Evolutionary conservation across 2,888 invertebrate genomes (phyloP).

Genomic region (Girardia tigrina): DNA sequence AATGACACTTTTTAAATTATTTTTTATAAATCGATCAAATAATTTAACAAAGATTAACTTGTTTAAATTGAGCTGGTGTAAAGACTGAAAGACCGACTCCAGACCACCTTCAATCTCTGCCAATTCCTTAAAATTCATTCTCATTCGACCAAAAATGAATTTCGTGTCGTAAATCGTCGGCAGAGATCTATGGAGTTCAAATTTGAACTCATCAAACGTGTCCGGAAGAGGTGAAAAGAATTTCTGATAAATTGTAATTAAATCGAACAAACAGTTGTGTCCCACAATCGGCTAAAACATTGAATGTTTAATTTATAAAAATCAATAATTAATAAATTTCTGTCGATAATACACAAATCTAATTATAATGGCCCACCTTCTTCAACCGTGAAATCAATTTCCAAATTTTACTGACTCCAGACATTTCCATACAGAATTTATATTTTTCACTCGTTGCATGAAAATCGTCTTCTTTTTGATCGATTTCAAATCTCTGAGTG

Average conservation of each 20-base stretch:
- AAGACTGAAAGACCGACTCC: not conserved
- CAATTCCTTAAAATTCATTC: constrained; percentile 16
- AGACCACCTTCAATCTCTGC: not conserved
- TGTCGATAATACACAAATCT: too few species aligned
- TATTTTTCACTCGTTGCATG: constrained; percentile 1
- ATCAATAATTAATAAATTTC: too few species aligned
- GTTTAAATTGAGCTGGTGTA: not conserved
- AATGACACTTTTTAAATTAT: too few species aligned
- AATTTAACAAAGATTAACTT: not conserved
- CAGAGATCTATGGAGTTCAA: not conserved
- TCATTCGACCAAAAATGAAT: constrained; percentile 21
- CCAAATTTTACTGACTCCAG: not conserved
- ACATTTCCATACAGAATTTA: not conserved
- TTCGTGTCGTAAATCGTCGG: constrained; percentile 34
- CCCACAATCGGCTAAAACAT: constrained; percentile 31
- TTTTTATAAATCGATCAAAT: too few species aligned
- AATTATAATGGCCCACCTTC: too few species aligned
- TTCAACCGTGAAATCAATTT: constrained; percentile 13
- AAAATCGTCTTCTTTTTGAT: constrained; percentile 3
- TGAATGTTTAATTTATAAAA: too few species aligned
- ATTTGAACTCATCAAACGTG: constrained; percentile 19
- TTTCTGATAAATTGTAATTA: constrained; percentile 30
- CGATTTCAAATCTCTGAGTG: not conserved
- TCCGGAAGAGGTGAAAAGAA: constrained; percentile 26
- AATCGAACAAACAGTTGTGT: constrained; percentile 32